phyloP scores from a whole-genome alignment of 2,797 vertebrate genomes.

The Phoxinus dragarum region DNA sequence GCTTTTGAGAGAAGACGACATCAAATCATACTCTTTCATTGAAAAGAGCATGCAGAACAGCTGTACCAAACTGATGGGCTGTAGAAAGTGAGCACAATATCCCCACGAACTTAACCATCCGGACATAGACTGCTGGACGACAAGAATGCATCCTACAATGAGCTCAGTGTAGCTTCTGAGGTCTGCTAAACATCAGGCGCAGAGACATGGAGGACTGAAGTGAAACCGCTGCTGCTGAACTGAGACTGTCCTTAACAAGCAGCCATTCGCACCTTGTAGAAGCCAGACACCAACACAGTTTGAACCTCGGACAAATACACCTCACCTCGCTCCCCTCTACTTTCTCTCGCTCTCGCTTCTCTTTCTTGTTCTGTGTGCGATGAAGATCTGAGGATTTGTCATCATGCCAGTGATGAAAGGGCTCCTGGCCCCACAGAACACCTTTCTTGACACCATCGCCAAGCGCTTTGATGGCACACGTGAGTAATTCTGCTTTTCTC shows the following conservation, averaged over 20 bases:
- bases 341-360: not conserved
- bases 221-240: not conserved
- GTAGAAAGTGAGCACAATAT: not conserved
- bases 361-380: slow-evolving; percentile 43
- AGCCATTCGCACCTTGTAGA: not conserved
- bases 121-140: not conserved
- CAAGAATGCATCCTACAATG: slow-evolving; percentile 18
- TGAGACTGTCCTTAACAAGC: not conserved
- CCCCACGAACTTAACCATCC: not conserved
- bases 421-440: slow-evolving; percentile 91
- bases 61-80: slow-evolving; percentile 3
- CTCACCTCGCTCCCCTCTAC: slow-evolving; percentile 13
- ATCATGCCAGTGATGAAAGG: slow-evolving; percentile 92
- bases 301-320: slow-evolving; percentile 11
- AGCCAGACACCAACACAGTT: slow-evolving; percentile 1
- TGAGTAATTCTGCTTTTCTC: slow-evolving; percentile 73
- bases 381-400: slow-evolving; percentile 31
- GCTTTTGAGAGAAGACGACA: slow-evolving; percentile 1
- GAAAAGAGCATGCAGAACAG: not conserved
- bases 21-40: not conserved
- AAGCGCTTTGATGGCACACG: slow-evolving; percentile 92
- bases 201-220: not conserved
- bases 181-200: not conserved
- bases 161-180: not conserved
- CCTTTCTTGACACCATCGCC: slow-evolving; percentile 89